Evolutionary conservation across 2,888 invertebrate species (phyloP).

Genomic region (Brachyopa scutellaris): DNA sequence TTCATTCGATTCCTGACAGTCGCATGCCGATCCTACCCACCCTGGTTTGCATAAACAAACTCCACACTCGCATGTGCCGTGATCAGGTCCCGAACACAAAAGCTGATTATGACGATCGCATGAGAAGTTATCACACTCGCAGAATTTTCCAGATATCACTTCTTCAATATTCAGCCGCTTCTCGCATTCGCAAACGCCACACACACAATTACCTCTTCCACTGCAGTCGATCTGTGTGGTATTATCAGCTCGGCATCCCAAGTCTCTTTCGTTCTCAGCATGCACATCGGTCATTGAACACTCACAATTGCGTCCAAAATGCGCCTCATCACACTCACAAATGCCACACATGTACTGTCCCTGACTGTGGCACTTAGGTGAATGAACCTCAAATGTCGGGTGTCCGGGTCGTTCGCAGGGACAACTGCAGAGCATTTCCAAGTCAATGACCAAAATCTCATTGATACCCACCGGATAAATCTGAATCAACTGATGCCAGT

Average conservation of each 20-base stretch:
- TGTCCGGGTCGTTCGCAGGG: slow-evolving; percentile 91
- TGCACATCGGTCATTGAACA: slow-evolving; percentile 85
- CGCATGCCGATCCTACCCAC: slow-evolving; percentile 93
- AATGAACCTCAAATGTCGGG: slow-evolving; percentile 84
- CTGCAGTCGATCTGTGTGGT: slow-evolving; percentile 86
- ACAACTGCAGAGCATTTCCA: slow-evolving; percentile 97
- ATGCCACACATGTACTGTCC: slow-evolving; percentile 96
- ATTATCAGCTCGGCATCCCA: slow-evolving; percentile 87
- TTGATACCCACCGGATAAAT: slow-evolving; percentile 97
- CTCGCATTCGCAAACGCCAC: slow-evolving; percentile 90
- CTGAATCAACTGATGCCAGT: slow-evolving; percentile 92
- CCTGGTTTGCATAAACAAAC: slow-evolving; percentile 90
- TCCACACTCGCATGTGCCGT: slow-evolving; percentile 95
- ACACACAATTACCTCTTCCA: slow-evolving; percentile 90
- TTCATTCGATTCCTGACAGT: slow-evolving; percentile 89
- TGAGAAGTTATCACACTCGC: slow-evolving; percentile 98
- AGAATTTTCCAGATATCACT: slow-evolving; percentile 89
- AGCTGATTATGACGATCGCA: slow-evolving; percentile 93
- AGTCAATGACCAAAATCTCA: slow-evolving; percentile 92
- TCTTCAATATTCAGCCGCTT: slow-evolving; percentile 85
- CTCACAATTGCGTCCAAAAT: slow-evolving; percentile 94
- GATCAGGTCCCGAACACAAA: slow-evolving; percentile 90
- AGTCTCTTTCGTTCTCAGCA: slow-evolving; percentile 75
- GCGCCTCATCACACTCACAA: slow-evolving; percentile 90
- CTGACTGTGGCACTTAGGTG: slow-evolving; percentile 87